These are phyloP conservation scores for Sminthurinus signatus DNA, from an alignment of 1,140 invertebrate species.

Conservation along the genomic window DNA sequence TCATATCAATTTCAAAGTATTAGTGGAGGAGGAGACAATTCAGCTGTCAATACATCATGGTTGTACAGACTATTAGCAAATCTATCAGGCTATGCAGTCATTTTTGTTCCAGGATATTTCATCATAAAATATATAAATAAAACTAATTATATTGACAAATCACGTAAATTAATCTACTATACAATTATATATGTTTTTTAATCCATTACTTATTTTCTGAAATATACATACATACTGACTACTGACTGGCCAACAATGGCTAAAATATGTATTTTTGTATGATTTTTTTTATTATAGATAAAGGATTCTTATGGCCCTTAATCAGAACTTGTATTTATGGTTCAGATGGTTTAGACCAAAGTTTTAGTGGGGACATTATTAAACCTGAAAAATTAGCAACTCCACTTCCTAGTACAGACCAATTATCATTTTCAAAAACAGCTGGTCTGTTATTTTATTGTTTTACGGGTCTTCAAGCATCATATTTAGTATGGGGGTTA, in stretches of 20 bases:
- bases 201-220: too few species aligned
- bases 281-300: constrained; percentile 45
- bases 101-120: constrained; percentile 77
- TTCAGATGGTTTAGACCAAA: constrained; percentile 46
- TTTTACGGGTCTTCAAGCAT: constrained; percentile 78
- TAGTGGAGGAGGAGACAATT: too few species aligned
- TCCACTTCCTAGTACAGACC: background rate
- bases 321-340: constrained; percentile 61
- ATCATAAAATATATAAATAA: constrained; percentile 75
- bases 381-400: too few species aligned
- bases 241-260: background rate
- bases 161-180: constrained; percentile 50
- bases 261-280: background rate
- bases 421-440: constrained; percentile 47
- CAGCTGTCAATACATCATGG: constrained; percentile 2
- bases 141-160: constrained; percentile 71
- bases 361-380: too few species aligned
- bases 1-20: constrained; percentile 51
- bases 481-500: constrained; percentile 90
- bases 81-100: constrained; percentile 77
- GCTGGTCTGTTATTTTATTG: constrained; percentile 63
- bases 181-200: constrained; percentile 15
- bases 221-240: background rate
- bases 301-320: constrained; percentile 52
- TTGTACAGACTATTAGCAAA: constrained; percentile 59